phyloP scores from a whole-genome alignment of 2,797 vertebrate genomes.

The Distichodus sexfasciatus region DNA sequence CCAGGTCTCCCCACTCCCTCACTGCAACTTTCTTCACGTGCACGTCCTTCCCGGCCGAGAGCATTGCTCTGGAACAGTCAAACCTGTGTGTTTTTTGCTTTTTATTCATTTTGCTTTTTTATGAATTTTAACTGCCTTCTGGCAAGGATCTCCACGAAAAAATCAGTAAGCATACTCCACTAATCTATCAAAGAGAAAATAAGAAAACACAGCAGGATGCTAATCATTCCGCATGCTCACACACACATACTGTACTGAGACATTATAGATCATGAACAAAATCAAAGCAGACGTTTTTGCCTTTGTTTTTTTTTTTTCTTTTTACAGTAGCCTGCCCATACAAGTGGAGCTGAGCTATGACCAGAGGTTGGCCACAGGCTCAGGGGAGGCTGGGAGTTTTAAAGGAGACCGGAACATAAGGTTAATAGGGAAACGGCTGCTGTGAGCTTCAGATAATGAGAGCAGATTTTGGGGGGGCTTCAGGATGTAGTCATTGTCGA shows the following conservation, averaged over 20 bases:
- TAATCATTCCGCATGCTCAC: slow-evolving; percentile 64
- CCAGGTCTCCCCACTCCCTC: slow-evolving; percentile 12
- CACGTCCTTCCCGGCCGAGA: slow-evolving; percentile 54
- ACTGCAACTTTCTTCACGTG: slow-evolving; percentile 36
- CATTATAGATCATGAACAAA: slow-evolving; percentile 54
- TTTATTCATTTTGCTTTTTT: slow-evolving; percentile 52
- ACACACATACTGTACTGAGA: slow-evolving; percentile 56
- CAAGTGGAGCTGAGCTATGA: slow-evolving; percentile 43
- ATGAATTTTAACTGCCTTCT: slow-evolving; percentile 53
- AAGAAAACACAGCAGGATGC: slow-evolving; percentile 55
- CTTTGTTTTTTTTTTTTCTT: slow-evolving; percentile 15
- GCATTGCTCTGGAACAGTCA: slow-evolving; percentile 56
- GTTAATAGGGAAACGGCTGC: slow-evolving; percentile 52
- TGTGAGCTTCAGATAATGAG: slow-evolving; percentile 63
- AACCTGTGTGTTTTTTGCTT: slow-evolving; percentile 23
- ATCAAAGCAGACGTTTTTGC: slow-evolving; percentile 49
- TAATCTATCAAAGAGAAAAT: slow-evolving; percentile 52
- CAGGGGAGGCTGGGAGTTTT: slow-evolving; percentile 43
- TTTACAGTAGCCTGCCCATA: slow-evolving; percentile 46
- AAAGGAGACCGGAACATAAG: slow-evolving; percentile 51
- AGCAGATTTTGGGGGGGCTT: slow-evolving; percentile 65
- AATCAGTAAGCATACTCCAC: slow-evolving; percentile 49
- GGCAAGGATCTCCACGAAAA: slow-evolving; percentile 54
- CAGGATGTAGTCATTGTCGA: slow-evolving; percentile 79
- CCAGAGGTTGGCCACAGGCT: slow-evolving; percentile 41